phyloP scores from a whole-genome alignment of 2,113 vertebrate species.

The Chroicocephalus ridibundus region DNA sequence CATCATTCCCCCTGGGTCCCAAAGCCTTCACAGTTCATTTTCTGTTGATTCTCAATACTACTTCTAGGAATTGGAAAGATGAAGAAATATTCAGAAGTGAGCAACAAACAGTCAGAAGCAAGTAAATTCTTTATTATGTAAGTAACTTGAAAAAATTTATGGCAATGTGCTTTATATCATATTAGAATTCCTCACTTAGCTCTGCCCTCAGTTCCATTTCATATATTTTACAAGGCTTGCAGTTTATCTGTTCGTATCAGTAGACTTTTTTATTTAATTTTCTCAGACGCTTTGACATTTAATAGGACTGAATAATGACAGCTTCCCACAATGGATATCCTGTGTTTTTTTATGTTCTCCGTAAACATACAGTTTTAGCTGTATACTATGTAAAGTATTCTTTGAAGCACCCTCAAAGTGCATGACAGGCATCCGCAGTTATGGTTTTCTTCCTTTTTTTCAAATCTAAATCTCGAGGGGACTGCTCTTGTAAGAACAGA shows the following conservation, averaged over 20 bases:
- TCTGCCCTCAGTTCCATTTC: not conserved
- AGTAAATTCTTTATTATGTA: constrained; percentile 56
- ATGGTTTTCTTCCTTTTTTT: not conserved
- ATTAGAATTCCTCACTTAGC: not conserved
- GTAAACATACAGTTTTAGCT: not conserved
- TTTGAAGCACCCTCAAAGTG: not conserved
- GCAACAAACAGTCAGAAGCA: not conserved
- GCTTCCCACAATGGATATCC: not conserved
- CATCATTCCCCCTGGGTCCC: not conserved
- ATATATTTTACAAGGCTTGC: not conserved
- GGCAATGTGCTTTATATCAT: not conserved
- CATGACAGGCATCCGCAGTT: not conserved
- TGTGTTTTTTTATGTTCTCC: constrained; percentile 11
- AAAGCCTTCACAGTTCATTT: constrained; percentile 34
- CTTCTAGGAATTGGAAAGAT: not conserved
- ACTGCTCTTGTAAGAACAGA: accelerated
- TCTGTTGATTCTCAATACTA: constrained; percentile 6
- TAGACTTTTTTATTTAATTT: constrained; percentile 4
- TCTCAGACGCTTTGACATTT: not conserved
- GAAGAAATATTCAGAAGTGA: constrained; percentile 24
- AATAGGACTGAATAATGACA: constrained; percentile 29
- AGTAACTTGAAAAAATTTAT: not conserved
- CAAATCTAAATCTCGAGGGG: not conserved
- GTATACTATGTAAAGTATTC: not conserved
- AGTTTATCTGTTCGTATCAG: constrained; percentile 16